Base-by-base conservation (phyloP, 2,797 vertebrate genomes). In the Acropternis orthonyx region DNA sequence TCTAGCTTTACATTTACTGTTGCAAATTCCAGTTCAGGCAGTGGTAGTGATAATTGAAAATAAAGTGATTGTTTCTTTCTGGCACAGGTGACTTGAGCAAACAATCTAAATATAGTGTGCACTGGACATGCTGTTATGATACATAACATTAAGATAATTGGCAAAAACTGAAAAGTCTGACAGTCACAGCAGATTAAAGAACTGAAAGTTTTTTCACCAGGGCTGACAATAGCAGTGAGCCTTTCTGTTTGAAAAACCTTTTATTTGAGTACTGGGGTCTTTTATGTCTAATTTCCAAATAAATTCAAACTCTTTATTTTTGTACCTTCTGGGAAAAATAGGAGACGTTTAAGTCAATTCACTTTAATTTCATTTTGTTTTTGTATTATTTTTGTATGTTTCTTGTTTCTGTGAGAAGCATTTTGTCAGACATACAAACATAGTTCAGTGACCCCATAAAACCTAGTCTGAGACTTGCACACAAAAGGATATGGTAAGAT, bases 11-110 rank as follows among this genome's bases (percentile, higher is more conserved):
- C n/a, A 30, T 61, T 87, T 84, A 68, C 68, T 72, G 27, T 54
- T 81, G 39, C 75, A 78, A 77, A 88, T 90, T 88, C 61, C 63
- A 89, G 58, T 85, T 76, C 68, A 77, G 61, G 37, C 68, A 73
- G 12, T 30, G 61, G 62, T 72, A 21, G n/a, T 46, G 21, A 43
- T 88, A 76, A 86, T 24, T 79, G 73, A 77, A 91, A 95, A 59
- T 69, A 92, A 80, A 28, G 10, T 46, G 55, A 85, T 73, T 88
- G 37, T 83, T 85, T 46, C 81, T 89, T 91, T 89, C 66, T 92
- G 85, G 54, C 72, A 51, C 46, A 75, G 55, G 41, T 65, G 24
- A 89, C 63, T 51, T 58, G 49, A 88, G 41, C 67, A 91, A 91
- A 74, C 52, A 61, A 12, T 72, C 54, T 89, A 83, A 78, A 71